Evolutionary conservation across 2,888 invertebrate genomes (phyloP).

Genomic region (Yponomeuta sedellus): DNA sequence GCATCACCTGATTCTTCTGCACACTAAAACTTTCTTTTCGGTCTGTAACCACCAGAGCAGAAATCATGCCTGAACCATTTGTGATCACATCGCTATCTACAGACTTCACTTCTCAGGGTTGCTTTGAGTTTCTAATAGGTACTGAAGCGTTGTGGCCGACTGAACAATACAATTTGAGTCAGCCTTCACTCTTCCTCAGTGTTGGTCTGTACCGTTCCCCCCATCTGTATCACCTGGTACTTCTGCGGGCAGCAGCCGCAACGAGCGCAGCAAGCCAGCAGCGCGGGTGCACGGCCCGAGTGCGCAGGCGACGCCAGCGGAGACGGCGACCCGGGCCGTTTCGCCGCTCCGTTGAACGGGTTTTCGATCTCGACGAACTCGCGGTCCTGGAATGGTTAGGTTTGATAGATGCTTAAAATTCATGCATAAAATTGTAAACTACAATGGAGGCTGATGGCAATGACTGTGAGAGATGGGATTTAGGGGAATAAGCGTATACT

Average conservation of each 20-base stretch:
- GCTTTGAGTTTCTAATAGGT: too few species aligned
- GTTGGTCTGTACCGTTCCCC: not conserved
- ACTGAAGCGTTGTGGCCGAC: not conserved
- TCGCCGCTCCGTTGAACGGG: conserved; percentile 95
- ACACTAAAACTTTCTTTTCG: too few species aligned
- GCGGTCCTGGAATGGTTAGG: conserved; percentile 85
- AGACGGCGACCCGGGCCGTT: conserved; percentile 92
- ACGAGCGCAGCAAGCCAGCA: conserved; percentile 91
- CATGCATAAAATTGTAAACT: too few species aligned
- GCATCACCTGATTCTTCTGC: not conserved
- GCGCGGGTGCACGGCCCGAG: conserved; percentile 83
- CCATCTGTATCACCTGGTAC: conserved; percentile 82
- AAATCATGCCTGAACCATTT: too few species aligned
- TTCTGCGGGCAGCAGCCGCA: conserved; percentile 91
- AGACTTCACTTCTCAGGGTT: too few species aligned
- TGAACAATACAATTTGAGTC: not conserved
- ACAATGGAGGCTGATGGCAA: too few species aligned
- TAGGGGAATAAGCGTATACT: too few species aligned
- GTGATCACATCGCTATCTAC: too few species aligned
- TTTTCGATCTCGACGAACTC: conserved; percentile 98
- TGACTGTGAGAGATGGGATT: too few species aligned
- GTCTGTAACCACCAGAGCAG: too few species aligned
- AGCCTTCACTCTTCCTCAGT: not conserved
- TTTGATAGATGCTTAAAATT: not conserved
- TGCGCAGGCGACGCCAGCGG: conserved; percentile 92